Evolutionary conservation across 2,797 vertebrate species (phyloP), one percentile per base, ranked within the genome.

Genomic region (Leptoclinus maculatus): DNA sequence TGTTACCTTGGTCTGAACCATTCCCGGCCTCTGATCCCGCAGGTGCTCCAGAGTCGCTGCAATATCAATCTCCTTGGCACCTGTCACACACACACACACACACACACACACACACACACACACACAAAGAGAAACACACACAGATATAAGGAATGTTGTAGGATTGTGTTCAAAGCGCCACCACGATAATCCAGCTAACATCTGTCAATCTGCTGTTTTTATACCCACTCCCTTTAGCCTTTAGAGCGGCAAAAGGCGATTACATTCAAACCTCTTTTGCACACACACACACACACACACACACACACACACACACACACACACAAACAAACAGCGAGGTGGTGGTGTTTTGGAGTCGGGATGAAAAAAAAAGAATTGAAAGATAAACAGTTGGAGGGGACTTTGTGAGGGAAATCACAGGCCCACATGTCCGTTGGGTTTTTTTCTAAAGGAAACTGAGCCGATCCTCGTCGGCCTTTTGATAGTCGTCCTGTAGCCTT

Each of bases 21-120:
- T 98, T 92, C 96, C 95, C 0, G 97, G 96, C 90, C 98, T 95
- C 95, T 99, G 98, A 96, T 99, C 98, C 87, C 98, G 91, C 92
- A 99, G 95, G 92, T 99, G 98, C 93, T 99, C 98, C 95, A 99
- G 94, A 63, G 98, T 99, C 19, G 98, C 98, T 27, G 98, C 98
- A 62, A 99, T 99, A 93, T 99, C 98, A 87, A 99, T 98, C 96
- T 99, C 98, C 91, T 99, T 99, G 92, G 98, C 98, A 90, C 98
- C 98, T 99, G 95, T 89, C 94, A 65, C 21, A 72, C 49, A 72
- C 51, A 69, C 49, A 49, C 45, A 49, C 45, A 49, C 45, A 49
- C 45, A 49, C 45, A 49, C 94, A 82, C 77, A 86, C 91, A 95
- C 86, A 71, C 27, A 72, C 56, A 74, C 86, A 71, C 27, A 72